Evolutionary conservation across 1,140 invertebrate genomes (phyloP), one percentile per base, ranked within the genome.

Genomic region (Leptonema lineaticorne): DNA sequence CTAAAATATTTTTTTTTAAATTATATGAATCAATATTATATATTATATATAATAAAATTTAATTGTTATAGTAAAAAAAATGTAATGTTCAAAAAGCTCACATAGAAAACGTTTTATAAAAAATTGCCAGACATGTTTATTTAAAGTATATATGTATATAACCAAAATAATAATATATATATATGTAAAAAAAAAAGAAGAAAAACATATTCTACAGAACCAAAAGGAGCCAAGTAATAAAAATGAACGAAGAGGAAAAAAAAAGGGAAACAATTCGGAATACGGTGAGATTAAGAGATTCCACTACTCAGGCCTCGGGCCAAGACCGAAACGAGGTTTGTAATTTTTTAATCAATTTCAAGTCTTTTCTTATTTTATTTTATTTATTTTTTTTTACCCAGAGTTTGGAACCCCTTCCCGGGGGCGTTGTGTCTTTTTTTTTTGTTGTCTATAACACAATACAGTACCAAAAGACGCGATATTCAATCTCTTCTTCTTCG

Each of bases 281-380:
- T 53, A 53, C 8, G 50, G 50, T 24, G 9, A 53, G 50, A 53
- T 53, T 53, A 53, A 53, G 50, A 53, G 50, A 53, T 53, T 53
- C 50, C 50, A 53, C 27, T 53, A 53, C 50, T 53, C 50, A 4
- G n/a, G 50, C 50, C 50, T 24, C 18, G 22, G 50, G 50, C 50
- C 5, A 53, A 53, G 50, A 53, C 27, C 27, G 50, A 53, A 53
- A 53, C 50, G 22, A 53, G 50, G 50, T 53, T 53, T 53, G 50
- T 53, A 53, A 53, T 53, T 53, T 53, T 53, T 53, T 53, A 53
- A 53, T 53, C 50, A 53, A 53, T 53, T 53, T 53, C 27, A 53
- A 53, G 50, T 53, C n/a, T n/a, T n/a, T n/a, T n/a, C n/a, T n/a
- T n/a, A n/a, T n/a, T n/a, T n/a, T n/a, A n/a, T n/a, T n/a, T n/a